Conservation (phyloP, 2,113 vertebrate species). For the Colistium nudipinnis region DNA sequence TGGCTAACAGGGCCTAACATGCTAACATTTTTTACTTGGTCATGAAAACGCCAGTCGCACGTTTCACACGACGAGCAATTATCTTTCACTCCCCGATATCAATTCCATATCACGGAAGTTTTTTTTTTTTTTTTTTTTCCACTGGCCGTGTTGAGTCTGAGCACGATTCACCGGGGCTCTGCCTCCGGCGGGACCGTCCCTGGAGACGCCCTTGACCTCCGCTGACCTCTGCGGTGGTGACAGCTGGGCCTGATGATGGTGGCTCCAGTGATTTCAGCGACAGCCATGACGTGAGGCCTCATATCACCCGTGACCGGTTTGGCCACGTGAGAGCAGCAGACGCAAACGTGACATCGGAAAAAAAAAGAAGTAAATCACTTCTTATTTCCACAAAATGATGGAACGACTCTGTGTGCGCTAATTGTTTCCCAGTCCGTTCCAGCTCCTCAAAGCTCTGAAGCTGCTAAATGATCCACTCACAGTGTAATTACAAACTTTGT, state of each 20-base stretch:
- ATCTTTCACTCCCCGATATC: conserved; percentile 71
- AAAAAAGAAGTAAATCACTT: too few relatives aligned
- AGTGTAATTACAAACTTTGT: not conserved
- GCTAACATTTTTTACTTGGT: too few relatives aligned
- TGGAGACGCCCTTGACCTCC: not conserved
- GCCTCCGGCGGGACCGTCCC: conserved; percentile 7
- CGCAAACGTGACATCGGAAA: too few relatives aligned
- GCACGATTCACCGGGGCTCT: not conserved
- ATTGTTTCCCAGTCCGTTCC: too few relatives aligned
- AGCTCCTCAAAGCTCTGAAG: not conserved
- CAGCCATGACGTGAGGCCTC: not conserved
- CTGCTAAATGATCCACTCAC: not conserved
- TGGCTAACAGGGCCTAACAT: not conserved
- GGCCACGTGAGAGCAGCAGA: too few relatives aligned
- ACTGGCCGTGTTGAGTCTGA: conserved; percentile 22
- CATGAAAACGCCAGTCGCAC: too few relatives aligned
- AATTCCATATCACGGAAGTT: conserved; percentile 64
- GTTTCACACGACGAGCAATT: too few relatives aligned
- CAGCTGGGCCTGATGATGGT: conserved; percentile 3
- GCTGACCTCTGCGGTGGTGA: not conserved
- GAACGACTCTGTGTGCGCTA: too few relatives aligned
- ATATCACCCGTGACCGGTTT: too few relatives aligned
- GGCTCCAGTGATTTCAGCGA: too few relatives aligned
- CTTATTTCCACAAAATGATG: too few relatives aligned
- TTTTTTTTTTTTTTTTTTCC: too few relatives aligned